Conservation (phyloP, 2,113 vertebrate genomes). For the human region GRCh38 chr7:77545001-77545500, state of each 20-base stretch:
- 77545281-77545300: background rate
- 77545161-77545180: background rate
- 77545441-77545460: constrained; percentile 22
- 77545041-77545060: background rate
- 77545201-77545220: background rate
- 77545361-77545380: background rate
- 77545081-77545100: background rate
- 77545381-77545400: constrained; percentile 41
- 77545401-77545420: background rate
- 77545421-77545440: background rate
- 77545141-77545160: constrained; percentile 36
- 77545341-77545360: background rate
- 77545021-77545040: background rate
- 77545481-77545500: background rate
- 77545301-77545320: constrained; percentile 34
- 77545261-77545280: constrained; percentile 14
- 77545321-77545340: background rate
- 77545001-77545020: background rate
- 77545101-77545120: background rate
- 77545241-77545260: constrained; percentile 1
- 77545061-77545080: background rate
- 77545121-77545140: constrained; percentile 39
- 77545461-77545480: background rate
- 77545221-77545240: background rate
- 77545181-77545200: background rate